phyloP scores from a whole-genome alignment of 37 sponge, comb jelly and placozoan genomes.

The Petrosia ficiformis region DNA sequence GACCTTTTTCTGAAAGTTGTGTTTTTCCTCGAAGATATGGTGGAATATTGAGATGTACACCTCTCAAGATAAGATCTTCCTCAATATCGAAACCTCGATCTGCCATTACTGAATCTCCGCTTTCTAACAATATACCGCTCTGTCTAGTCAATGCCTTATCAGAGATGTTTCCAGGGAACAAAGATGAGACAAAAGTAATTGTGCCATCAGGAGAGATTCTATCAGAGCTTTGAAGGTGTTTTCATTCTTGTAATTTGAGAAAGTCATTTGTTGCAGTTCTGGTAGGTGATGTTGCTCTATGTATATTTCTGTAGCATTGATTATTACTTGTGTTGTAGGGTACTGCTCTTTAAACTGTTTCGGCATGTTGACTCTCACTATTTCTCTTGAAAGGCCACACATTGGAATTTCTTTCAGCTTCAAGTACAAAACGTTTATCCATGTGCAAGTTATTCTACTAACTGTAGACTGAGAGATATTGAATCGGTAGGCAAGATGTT shows the following conservation, averaged over 20 bases:
- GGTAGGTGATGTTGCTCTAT: constrained; percentile 29
- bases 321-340: constrained; percentile 33
- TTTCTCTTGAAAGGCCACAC: constrained; percentile 24
- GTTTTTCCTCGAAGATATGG: no score
- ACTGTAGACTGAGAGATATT: constrained; percentile 28
- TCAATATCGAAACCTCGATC: constrained; percentile 33
- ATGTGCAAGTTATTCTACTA: constrained; percentile 29
- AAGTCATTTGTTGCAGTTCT: no score
- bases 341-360: constrained; percentile 21
- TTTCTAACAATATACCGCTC: no score
- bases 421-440: constrained; percentile 17
- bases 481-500: constrained; percentile 38
- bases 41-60: no score
- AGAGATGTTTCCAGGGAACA: constrained; percentile 47
- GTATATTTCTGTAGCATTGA: constrained; percentile 46
- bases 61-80: constrained; percentile 22
- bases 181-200: constrained; percentile 40
- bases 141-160: no score
- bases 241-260: no score
- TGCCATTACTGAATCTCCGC: no score
- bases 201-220: no score
- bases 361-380: constrained; percentile 25
- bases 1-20: no score
- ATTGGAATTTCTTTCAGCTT: no score
- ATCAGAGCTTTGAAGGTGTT: constrained; percentile 51